Percentiles rank a stretch among this genome's conserved stretches.
These are phyloP conservation scores for Ceraclea dissimilis DNA, from an alignment of 2,888 invertebrate species.

Conservation along the genomic window DNA sequence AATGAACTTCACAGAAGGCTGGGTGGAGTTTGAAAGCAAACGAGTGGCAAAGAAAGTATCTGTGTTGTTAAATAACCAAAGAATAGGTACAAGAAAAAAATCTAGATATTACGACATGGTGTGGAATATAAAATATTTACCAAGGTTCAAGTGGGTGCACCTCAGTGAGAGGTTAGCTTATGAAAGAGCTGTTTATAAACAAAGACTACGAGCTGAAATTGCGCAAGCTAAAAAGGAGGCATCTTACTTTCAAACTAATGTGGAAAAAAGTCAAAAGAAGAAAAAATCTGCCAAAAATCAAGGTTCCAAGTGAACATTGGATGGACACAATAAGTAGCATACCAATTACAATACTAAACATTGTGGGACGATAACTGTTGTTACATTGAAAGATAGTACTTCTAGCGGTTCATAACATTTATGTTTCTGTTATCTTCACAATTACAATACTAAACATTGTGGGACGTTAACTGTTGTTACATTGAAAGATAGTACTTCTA, in stretches of 20 bases:
- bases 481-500: too few species aligned
- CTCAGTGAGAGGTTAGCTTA: slow-evolving; percentile 88
- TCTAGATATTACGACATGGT: slow-evolving; percentile 83
- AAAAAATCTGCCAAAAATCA: slow-evolving; percentile 37
- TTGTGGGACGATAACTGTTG: too few species aligned
- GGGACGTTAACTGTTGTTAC: too few species aligned
- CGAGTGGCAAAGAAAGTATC: slow-evolving; percentile 84
- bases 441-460: too few species aligned
- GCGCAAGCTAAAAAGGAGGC: slow-evolving; percentile 88
- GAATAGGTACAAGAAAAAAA: slow-evolving; percentile 76
- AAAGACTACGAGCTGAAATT: slow-evolving; percentile 79
- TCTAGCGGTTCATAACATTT: too few species aligned
- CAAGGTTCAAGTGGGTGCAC: slow-evolving; percentile 94
- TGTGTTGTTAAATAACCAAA: slow-evolving; percentile 71
- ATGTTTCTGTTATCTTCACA: too few species aligned
- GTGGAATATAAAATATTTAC: slow-evolving; percentile 95
- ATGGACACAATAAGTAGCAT: too few species aligned
- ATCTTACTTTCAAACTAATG: slow-evolving; percentile 74
- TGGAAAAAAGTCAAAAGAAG: slow-evolving; percentile 68
- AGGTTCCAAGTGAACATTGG: neutral
- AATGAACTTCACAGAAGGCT: slow-evolving; percentile 80
- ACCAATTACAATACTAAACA: too few species aligned
- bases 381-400: too few species aligned
- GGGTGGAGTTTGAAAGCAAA: slow-evolving; percentile 91
- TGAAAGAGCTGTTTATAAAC: slow-evolving; percentile 83